Evolutionary conservation across 2,113 vertebrate genomes (phyloP).

Genomic region (Neogale vison): DNA sequence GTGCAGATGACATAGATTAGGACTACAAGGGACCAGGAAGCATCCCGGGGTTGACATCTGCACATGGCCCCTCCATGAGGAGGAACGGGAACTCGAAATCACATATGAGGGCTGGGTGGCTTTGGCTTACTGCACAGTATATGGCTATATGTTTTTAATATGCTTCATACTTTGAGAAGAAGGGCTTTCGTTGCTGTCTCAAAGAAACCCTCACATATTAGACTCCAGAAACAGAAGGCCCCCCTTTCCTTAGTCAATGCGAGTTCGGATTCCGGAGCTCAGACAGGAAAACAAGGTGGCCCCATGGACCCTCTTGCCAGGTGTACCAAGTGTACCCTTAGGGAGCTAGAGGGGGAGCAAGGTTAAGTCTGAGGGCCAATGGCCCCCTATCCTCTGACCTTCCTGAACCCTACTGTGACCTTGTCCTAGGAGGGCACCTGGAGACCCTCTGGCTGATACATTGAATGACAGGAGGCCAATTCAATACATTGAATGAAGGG

Average conservation of each 20-base stretch:
- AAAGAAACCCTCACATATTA: not conserved
- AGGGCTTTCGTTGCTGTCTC: not conserved
- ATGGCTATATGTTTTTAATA: not conserved
- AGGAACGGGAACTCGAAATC: not conserved
- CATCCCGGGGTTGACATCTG: rapidly evolving
- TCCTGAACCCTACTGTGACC: not conserved
- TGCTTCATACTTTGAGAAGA: not conserved
- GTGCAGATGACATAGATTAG: not conserved
- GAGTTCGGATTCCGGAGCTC: not conserved
- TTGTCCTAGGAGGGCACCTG: not conserved
- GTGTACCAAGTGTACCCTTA: not conserved
- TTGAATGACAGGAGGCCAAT: no score
- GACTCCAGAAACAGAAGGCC: not conserved
- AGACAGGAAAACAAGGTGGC: not conserved
- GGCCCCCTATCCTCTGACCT: not conserved
- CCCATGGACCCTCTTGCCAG: not conserved
- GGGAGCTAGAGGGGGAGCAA: not conserved
- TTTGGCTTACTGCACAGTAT: not conserved
- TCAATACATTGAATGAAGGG: no score
- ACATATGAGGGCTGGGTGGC: rapidly evolving
- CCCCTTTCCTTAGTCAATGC: not conserved
- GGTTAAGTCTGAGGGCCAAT: not conserved
- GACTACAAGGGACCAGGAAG: not conserved
- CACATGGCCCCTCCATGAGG: no score
- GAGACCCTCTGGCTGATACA: not conserved